These are phyloP conservation scores for Apamea crenata DNA, from an alignment of 2,888 invertebrate species.

Conservation along the genomic window DNA sequence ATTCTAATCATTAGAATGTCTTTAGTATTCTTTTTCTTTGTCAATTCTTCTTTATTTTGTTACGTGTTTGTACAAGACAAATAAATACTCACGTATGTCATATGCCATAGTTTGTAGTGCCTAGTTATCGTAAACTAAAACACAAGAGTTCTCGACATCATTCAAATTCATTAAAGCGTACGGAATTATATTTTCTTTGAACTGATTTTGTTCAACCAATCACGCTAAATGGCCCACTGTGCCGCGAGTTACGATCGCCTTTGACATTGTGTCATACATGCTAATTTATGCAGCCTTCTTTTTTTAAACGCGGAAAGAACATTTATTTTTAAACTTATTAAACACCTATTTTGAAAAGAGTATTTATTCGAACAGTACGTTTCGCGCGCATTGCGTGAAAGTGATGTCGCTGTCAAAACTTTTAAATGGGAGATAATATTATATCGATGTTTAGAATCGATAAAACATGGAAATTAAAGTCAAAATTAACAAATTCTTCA, in stretches of 20 bases:
- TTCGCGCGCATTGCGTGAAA: not conserved
- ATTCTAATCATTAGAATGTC: slow-evolving; percentile 5
- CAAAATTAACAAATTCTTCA: not conserved
- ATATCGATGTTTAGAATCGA: not conserved
- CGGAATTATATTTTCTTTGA: slow-evolving; percentile 10
- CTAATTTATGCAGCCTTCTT: slow-evolving; percentile 52
- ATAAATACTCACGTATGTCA: slow-evolving; percentile 1
- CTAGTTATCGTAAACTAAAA: slow-evolving; percentile 25
- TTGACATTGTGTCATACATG: slow-evolving; percentile 47
- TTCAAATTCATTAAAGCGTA: slow-evolving; percentile 14
- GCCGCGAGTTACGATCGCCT: slow-evolving; percentile 24
- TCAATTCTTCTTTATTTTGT: not conserved
- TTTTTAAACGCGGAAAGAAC: slow-evolving; percentile 20
- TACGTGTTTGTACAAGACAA: not conserved
- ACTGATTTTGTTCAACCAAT: slow-evolving; percentile 34
- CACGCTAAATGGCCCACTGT: slow-evolving; percentile 35
- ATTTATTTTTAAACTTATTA: not conserved
- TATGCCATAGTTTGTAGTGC: not conserved
- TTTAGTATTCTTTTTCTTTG: not conserved
- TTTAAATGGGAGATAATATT: not conserved
- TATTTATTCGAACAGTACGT: not conserved
- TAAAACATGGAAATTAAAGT: not conserved
- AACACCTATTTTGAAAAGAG: slow-evolving; percentile 1
- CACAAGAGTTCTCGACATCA: slow-evolving; percentile 2
- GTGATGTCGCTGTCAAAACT: not conserved